These are phyloP conservation scores for Potorous gilbertii DNA, from an alignment of 2,797 vertebrate genomes.

Conservation along the genomic window DNA sequence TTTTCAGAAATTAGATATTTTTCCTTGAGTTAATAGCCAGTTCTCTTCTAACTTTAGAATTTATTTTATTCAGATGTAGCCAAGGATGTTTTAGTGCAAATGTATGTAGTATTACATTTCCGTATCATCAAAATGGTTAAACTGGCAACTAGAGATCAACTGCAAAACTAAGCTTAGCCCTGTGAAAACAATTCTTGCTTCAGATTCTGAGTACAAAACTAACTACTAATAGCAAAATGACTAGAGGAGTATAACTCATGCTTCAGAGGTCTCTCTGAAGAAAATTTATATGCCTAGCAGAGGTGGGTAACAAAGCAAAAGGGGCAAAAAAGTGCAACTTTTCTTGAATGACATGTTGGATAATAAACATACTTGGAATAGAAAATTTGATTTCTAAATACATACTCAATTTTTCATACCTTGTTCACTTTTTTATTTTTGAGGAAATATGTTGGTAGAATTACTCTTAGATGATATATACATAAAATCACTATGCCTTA, in stretches of 20 bases:
- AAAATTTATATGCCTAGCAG: constrained; percentile 49
- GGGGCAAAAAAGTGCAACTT: constrained; percentile 14
- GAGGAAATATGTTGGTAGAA: constrained; percentile 12
- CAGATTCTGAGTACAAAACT: constrained; percentile 48
- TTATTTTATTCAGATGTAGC: constrained; percentile 36
- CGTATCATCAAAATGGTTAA: constrained; percentile 42
- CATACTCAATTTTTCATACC: constrained; percentile 22
- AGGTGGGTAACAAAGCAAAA: not conserved
- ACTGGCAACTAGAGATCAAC: constrained; percentile 49
- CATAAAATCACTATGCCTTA: constrained; percentile 20
- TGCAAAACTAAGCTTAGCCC: constrained; percentile 58
- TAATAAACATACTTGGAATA: constrained; percentile 71
- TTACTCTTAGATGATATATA: not conserved
- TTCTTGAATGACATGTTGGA: constrained; percentile 70
- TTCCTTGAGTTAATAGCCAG: constrained; percentile 28
- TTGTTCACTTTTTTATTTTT: constrained; percentile 60
- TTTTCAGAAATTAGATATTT: not conserved
- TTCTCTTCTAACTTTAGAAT: constrained; percentile 49
- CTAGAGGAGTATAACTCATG: constrained; percentile 26
- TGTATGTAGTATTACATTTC: constrained; percentile 45
- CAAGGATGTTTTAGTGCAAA: constrained; percentile 50
- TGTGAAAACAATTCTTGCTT: constrained; percentile 62
- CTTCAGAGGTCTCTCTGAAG: constrained; percentile 65
- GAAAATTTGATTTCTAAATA: constrained; percentile 47
- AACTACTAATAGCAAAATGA: constrained; percentile 55